Evolutionary conservation across 2,113 vertebrate genomes (phyloP).

Genomic region (Sphyrna mokarran): DNA sequence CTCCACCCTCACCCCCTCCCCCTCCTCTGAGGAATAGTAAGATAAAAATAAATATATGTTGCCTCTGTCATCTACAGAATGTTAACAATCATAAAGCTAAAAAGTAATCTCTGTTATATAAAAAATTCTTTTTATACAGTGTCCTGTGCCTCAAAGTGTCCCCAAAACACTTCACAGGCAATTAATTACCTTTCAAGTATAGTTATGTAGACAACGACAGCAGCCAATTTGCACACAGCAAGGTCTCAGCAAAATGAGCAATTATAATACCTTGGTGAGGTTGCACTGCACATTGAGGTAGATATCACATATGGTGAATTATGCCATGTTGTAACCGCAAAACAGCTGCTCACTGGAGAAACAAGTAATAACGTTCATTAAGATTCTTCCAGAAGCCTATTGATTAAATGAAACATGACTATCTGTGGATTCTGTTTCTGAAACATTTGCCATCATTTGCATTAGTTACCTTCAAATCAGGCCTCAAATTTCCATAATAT

Average conservation of each 20-base stretch:
- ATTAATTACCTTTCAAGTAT: background rate
- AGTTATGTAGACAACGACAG: background rate
- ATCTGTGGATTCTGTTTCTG: background rate
- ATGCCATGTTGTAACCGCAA: background rate
- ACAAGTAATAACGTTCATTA: background rate
- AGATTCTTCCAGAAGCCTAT: background rate
- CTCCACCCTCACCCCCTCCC: background rate
- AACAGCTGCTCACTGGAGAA: background rate
- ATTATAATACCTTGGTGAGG: background rate
- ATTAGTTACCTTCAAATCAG: background rate
- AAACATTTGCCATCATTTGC: background rate
- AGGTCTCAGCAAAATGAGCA: background rate
- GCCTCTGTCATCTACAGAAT: background rate
- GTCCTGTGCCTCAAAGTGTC: background rate
- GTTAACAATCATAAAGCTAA: background rate
- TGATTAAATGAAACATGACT: background rate
- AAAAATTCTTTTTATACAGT: background rate
- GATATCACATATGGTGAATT: background rate
- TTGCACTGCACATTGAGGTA: background rate
- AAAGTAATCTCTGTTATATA: background rate
- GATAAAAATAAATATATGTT: background rate
- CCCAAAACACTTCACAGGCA: background rate
- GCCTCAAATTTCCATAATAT: background rate
- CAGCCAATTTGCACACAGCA: background rate
- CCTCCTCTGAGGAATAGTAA: background rate